These are phyloP conservation scores for Saccopteryx bilineata DNA, from an alignment of 2,113 vertebrate genomes.

Conservation along the genomic window DNA sequence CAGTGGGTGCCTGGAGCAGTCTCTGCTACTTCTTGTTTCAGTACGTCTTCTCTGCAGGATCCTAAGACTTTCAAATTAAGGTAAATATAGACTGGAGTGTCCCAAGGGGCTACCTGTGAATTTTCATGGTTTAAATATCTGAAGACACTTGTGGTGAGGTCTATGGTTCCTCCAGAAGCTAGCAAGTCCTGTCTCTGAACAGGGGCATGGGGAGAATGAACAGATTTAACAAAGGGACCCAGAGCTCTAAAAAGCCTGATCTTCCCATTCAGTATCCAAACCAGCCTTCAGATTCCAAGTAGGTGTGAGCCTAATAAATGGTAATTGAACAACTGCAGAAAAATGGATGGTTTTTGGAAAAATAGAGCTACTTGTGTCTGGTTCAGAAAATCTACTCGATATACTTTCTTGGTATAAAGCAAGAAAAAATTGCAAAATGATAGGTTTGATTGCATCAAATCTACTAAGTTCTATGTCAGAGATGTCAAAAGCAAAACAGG, in stretches of 20 bases:
- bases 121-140: slow-evolving; percentile 13
- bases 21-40: slow-evolving; percentile 57
- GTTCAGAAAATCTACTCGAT: not conserved
- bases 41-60: not conserved
- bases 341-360: slow-evolving; percentile 1
- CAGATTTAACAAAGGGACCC: not conserved
- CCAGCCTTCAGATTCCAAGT: not conserved
- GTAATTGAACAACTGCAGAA: not conserved
- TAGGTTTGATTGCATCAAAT: not conserved
- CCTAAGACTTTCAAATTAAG: slow-evolving; percentile 27
- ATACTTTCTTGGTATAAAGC: slow-evolving; percentile 6
- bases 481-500: not conserved
- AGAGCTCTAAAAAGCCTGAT: not conserved
- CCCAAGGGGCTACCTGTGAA: not conserved
- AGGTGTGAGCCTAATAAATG: not conserved
- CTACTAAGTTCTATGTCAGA: slow-evolving; percentile 30
- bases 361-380: not conserved
- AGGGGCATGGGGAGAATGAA: not conserved
- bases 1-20: slow-evolving; percentile 56
- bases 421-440: not conserved
- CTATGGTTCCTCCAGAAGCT: not conserved
- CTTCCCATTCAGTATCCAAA: not conserved
- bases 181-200: not conserved
- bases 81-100: not conserved
- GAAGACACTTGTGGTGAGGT: not conserved